Evolutionary conservation across 1,140 invertebrate genomes (phyloP), one percentile per base, ranked within the genome.

Genomic region (Drosophila simulans): DNA sequence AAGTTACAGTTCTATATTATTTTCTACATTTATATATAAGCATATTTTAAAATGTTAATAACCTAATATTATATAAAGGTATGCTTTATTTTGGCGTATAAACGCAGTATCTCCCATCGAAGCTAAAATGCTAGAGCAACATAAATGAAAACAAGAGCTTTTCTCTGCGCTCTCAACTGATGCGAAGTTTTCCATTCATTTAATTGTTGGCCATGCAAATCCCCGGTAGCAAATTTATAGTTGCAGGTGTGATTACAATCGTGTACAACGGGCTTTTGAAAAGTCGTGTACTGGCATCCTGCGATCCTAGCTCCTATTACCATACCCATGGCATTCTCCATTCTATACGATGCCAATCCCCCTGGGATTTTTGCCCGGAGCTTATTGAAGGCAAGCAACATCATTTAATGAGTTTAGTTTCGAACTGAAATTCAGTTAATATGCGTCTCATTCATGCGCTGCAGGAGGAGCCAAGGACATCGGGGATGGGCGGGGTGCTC

Each of bases 331-430:
- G 43, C 7, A 27, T 20, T 13, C 8, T 27, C 46, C 43, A 42
- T 43, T n/a, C 27, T 4, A 45, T 17, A 4, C 25, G n/a, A 27
- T 37, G 22, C n/a, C n/a, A 4, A n/a, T 5, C 2, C 31, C 49
- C 27, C 37, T 5, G 35, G 52, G 45, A 22, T 11, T 27, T 58
- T 25, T 20, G 25, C 51, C 46, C 4, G 20, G 4, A 27, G 34
- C 63, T 66, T 43, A 53, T 52, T 42, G 52, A 39, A 49, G 45
- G 55, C 62, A 43, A 63, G 58, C 49, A 84, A 53, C 78, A 71
- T 71, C 66, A 43, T 74, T 89, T 80, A 88, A 88, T 88, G 84
- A 89, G 80, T 88, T 88, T 88, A 84, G 84, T 88, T 88, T 77
- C 64, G 57, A 66, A 88, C 84, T 84, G 77, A 73, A 89, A 73